Evolutionary conservation across 2,113 vertebrate species (phyloP).

Genomic region (Gavia stellata): DNA sequence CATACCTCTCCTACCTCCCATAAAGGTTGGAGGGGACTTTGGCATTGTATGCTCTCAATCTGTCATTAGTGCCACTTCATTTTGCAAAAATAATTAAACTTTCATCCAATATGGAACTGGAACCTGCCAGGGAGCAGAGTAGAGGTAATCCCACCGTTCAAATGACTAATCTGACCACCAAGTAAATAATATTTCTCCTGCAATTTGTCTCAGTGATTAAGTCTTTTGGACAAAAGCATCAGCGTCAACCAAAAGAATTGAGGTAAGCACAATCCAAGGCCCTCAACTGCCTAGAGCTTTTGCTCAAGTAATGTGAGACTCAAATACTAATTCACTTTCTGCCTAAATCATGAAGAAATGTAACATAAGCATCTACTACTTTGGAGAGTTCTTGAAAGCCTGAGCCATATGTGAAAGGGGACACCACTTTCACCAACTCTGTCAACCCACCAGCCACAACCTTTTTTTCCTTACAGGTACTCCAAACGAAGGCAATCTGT

Average conservation of each 20-base stretch:
- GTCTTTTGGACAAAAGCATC: neutral
- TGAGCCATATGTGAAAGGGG: neutral
- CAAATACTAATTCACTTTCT: neutral
- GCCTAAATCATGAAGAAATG: neutral
- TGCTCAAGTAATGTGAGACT: neutral
- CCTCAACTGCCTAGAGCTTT: neutral
- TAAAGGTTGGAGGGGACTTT: neutral
- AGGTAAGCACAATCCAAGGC: neutral
- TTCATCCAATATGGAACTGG: neutral
- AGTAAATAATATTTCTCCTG: neutral
- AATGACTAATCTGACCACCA: neutral
- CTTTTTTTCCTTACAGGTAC: neutral
- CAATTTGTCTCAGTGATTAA: neutral
- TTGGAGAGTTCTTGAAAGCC: neutral
- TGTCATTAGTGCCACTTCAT: neutral
- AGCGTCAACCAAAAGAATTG: neutral
- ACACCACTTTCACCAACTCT: neutral
- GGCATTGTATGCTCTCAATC: neutral
- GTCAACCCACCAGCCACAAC: neutral
- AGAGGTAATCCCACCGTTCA: neutral
- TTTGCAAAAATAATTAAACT: slow-evolving; percentile 10
- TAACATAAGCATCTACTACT: neutral
- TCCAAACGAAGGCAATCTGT: neutral
- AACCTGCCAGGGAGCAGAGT: neutral
- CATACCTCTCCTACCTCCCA: neutral